phyloP scores from a whole-genome alignment of 2,113 vertebrate species.

The Petrocephalus zakoni region DNA sequence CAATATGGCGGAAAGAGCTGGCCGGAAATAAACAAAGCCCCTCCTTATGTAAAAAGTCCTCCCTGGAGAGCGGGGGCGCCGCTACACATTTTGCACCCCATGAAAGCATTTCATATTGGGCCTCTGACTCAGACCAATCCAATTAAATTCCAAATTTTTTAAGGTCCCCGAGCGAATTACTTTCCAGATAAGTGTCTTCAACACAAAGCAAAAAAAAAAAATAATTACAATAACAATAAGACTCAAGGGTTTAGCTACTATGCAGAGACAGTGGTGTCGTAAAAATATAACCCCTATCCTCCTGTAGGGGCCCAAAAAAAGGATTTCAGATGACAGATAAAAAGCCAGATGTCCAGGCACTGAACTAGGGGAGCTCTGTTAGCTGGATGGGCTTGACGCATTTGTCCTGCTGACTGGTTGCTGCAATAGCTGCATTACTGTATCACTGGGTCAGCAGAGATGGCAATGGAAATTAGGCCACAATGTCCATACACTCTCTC shows the following conservation, averaged over 20 bases:
- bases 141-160: background rate
- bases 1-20: background rate
- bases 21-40: constrained; percentile 11
- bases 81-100: background rate
- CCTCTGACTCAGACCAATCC: background rate
- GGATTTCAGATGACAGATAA: background rate
- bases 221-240: background rate
- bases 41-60: constrained; percentile 14
- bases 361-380: background rate
- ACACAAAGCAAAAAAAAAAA: background rate
- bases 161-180: background rate
- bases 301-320: background rate
- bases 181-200: background rate
- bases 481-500: background rate
- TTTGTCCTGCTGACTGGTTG: background rate
- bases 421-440: background rate
- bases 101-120: background rate
- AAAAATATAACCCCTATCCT: background rate
- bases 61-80: background rate
- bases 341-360: background rate
- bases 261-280: background rate
- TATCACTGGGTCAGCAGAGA: background rate
- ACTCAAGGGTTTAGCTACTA: background rate
- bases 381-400: background rate
- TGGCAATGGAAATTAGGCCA: background rate